A percentile compares a stretch with the other conserved stretches of the same genome.
Conservation (phyloP, 2,797 vertebrate genomes). For the Chromobotia macracanthus region DNA sequence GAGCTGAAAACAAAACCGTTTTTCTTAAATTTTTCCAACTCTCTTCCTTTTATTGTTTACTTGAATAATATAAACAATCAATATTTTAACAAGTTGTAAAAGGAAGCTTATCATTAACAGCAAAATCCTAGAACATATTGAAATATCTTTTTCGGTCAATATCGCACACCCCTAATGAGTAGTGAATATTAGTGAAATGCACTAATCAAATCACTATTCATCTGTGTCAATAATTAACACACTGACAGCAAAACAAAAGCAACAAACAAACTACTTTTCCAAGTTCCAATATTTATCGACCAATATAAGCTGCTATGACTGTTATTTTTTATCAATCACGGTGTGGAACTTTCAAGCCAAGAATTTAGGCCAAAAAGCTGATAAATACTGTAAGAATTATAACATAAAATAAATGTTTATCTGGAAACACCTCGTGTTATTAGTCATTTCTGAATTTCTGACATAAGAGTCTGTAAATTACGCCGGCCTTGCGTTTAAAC, state of each 20-base stretch:
- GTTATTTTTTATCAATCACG: too few species aligned
- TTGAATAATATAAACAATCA: too few species aligned
- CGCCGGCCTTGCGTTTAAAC: conserved; percentile 39
- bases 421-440: conserved; percentile 14
- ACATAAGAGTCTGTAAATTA: conserved; percentile 30
- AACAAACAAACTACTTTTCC: background rate
- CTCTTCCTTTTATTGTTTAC: too few species aligned
- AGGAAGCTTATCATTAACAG: too few species aligned
- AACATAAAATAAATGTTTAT: background rate
- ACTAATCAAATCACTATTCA: conserved; percentile 3
- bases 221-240: background rate
- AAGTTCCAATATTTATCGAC: too few species aligned
- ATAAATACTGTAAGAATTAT: conserved; percentile 34
- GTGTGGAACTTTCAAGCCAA: background rate
- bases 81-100: too few species aligned
- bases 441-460: conserved; percentile 37
- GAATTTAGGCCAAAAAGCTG: background rate
- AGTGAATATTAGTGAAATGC: conserved; percentile 1
- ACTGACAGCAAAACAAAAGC: background rate
- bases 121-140: too few species aligned
- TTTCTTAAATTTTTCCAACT: too few species aligned
- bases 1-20: too few species aligned
- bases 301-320: background rate
- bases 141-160: too few species aligned
- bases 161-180: background rate